phyloP scores from a whole-genome alignment of 2,888 invertebrate species.

The Coelogynopora nodosa region DNA sequence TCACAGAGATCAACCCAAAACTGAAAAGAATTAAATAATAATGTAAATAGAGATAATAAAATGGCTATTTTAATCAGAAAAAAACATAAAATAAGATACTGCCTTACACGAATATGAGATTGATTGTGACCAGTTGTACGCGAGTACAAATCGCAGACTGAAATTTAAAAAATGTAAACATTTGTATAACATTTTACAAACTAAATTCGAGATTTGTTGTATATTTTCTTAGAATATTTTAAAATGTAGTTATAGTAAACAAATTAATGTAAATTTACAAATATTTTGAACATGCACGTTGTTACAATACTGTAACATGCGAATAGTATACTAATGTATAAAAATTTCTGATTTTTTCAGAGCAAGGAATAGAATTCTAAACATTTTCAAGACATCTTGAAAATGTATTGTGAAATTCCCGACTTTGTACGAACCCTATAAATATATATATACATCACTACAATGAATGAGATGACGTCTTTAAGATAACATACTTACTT shows the following conservation, averaged over 20 bases:
- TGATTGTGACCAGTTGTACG: neutral
- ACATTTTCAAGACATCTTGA: too few relatives aligned
- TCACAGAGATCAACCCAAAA: neutral
- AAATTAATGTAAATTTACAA: neutral
- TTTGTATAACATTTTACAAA: neutral
- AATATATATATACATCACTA: too few relatives aligned
- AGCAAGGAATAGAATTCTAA: too few relatives aligned
- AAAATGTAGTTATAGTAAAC: neutral
- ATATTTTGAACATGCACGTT: neutral
- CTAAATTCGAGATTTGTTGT: neutral
- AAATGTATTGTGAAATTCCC: too few relatives aligned
- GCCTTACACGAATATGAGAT: neutral
- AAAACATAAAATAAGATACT: neutral
- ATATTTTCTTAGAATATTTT: neutral
- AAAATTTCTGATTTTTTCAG: too few relatives aligned
- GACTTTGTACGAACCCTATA: too few relatives aligned
- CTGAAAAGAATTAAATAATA: neutral
- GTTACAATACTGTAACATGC: too few relatives aligned
- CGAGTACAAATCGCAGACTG: neutral
- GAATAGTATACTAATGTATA: too few relatives aligned
- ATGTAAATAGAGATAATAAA: neutral
- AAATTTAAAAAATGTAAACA: neutral
- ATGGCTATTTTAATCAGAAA: neutral
- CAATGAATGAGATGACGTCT: too few relatives aligned
- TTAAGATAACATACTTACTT: neutral